Conservation (phyloP, 2,113 vertebrate genomes). For the Pseudois nayaur region DNA sequence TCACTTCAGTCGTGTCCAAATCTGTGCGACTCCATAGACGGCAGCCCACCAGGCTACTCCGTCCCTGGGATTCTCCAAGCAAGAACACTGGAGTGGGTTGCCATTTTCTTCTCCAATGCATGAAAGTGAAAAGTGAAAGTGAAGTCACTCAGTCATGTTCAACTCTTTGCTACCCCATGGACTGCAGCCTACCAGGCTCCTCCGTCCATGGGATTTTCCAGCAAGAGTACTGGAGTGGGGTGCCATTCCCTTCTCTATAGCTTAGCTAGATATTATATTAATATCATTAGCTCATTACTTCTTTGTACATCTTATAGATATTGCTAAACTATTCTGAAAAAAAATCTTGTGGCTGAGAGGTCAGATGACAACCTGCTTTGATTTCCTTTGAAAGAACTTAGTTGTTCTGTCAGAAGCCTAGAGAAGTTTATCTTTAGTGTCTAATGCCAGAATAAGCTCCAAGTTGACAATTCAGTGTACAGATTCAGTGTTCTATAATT, state of each 20-base stretch:
- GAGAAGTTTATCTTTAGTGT: background rate
- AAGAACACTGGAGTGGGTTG: too few relatives aligned
- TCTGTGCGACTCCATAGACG: too few relatives aligned
- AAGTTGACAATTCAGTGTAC: background rate
- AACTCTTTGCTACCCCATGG: rapidly evolving
- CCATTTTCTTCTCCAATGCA: too few relatives aligned
- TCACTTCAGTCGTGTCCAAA: rapidly evolving
- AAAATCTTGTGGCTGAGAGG: background rate
- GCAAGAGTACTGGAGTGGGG: rapidly evolving
- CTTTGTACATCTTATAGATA: background rate
- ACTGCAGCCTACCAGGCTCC: too few relatives aligned
- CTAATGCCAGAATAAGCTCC: background rate
- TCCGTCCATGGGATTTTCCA: too few relatives aligned
- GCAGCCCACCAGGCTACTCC: too few relatives aligned
- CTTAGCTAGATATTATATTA: background rate
- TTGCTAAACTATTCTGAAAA: background rate
- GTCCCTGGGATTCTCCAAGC: too few relatives aligned
- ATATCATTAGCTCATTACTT: background rate
- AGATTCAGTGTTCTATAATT: background rate
- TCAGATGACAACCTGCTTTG: background rate
- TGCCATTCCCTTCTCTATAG: background rate
- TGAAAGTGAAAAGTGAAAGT: too few relatives aligned
- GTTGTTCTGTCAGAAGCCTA: background rate
- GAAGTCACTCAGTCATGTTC: too few relatives aligned
- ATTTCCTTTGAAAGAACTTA: background rate